phyloP scores from a whole-genome alignment of 1,140 invertebrate genomes.

The Periplaneta americana region DNA sequence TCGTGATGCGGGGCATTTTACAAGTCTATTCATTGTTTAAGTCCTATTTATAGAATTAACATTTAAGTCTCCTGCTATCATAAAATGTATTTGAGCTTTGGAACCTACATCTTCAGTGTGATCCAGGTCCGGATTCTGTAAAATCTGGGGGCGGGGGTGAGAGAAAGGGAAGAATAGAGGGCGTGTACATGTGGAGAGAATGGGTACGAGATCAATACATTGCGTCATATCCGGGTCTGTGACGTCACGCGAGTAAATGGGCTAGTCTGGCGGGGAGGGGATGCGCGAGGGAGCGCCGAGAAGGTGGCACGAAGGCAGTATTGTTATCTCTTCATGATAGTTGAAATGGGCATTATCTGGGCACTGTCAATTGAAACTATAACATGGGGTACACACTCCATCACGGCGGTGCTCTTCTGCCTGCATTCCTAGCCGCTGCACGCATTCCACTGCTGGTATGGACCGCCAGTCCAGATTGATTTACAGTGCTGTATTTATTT shows the following conservation, averaged over 20 bases:
- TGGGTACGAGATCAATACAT: constrained; percentile 16
- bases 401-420: background rate
- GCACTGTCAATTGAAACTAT: background rate
- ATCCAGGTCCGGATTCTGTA: background rate
- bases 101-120: background rate
- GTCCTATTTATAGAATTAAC: no score
- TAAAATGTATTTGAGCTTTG: background rate
- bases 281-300: background rate
- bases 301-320: no score
- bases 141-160: background rate
- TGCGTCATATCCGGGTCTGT: constrained; percentile 10
- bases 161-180: background rate
- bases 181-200: background rate
- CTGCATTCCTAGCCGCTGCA: background rate
- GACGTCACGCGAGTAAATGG: constrained; percentile 5
- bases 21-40: no score
- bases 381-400: background rate
- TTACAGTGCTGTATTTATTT: no score
- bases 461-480: background rate
- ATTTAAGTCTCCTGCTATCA: no score
- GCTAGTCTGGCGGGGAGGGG: background rate
- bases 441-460: background rate
- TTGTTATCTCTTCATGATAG: background rate
- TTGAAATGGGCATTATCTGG: background rate
- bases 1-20: no score